Percentiles rank a stretch among this genome's conserved stretches.
Evolutionary conservation across 2,113 vertebrate species (phyloP).

Genomic region (Melanostigma gelatinosum): DNA sequence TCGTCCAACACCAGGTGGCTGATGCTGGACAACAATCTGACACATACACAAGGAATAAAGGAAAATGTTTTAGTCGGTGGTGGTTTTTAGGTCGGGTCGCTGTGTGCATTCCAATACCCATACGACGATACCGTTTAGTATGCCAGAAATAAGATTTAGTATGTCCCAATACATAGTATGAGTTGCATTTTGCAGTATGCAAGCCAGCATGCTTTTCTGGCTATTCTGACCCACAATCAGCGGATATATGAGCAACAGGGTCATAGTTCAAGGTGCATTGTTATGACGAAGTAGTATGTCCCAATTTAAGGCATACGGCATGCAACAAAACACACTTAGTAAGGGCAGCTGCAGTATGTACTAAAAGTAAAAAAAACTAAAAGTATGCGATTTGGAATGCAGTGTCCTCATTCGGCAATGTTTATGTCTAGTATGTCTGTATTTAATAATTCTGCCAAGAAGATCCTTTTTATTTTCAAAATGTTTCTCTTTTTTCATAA

Average conservation of each 20-base stretch:
- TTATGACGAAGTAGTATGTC: background rate
- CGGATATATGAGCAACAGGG: background rate
- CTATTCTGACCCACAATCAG: background rate
- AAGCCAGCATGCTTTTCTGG: background rate
- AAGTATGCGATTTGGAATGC: background rate
- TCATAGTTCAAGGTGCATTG: background rate
- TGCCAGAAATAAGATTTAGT: background rate
- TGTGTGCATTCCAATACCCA: background rate
- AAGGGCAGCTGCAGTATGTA: background rate
- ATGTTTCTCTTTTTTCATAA: background rate
- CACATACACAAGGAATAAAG: background rate
- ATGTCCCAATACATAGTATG: no score
- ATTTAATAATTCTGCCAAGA: background rate
- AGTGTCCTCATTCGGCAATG: background rate
- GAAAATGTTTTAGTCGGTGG: background rate
- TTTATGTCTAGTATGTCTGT: no score
- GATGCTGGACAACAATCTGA: conserved; percentile 88
- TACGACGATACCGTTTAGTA: background rate
- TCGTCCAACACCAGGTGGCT: conserved; percentile 96
- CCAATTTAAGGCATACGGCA: background rate
- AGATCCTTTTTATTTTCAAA: background rate
- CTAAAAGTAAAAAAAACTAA: background rate
- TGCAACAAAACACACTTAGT: background rate
- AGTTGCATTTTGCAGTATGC: background rate
- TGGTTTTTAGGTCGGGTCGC: background rate